Conservation (phyloP, 1,140 invertebrate genomes). For the Temnothorax curvispinosus region DNA sequence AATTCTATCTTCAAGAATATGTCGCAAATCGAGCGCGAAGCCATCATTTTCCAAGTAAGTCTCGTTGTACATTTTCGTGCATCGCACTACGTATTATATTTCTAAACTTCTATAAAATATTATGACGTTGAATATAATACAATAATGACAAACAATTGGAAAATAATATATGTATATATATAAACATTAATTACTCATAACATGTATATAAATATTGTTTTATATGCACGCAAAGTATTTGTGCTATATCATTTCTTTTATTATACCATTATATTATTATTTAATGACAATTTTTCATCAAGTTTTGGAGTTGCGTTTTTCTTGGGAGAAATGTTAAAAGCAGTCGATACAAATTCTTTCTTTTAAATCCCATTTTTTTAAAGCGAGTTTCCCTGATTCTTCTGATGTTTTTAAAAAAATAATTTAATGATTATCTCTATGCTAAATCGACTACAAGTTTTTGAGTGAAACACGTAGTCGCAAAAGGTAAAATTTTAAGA, state of each 20-base stretch:
- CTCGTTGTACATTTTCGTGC: not conserved
- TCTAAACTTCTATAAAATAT: not conserved
- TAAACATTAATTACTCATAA: not conserved
- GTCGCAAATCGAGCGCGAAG: constrained; percentile 92
- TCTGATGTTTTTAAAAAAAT: not conserved
- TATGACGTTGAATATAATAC: not conserved
- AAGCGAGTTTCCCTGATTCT: not conserved
- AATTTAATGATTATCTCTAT: not conserved
- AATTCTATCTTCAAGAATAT: constrained; percentile 95
- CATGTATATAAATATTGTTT: not conserved
- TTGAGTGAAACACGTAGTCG: not conserved
- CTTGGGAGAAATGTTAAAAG: not conserved
- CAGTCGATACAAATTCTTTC: not conserved
- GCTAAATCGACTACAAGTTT: not conserved
- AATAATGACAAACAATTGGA: not conserved
- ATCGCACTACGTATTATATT: not conserved
- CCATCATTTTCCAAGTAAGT: constrained; percentile 95
- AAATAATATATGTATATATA: not conserved
- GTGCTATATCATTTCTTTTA: not conserved
- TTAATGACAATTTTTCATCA: not conserved
- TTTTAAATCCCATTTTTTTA: not conserved
- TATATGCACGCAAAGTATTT: not conserved
- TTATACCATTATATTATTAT: not conserved
- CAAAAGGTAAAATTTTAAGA: not conserved
- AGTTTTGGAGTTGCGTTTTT: not conserved